Evolutionary conservation across 2,888 invertebrate genomes (phyloP), one percentile per base, ranked within the genome.

Genomic region (Ethmia dodecea): DNA sequence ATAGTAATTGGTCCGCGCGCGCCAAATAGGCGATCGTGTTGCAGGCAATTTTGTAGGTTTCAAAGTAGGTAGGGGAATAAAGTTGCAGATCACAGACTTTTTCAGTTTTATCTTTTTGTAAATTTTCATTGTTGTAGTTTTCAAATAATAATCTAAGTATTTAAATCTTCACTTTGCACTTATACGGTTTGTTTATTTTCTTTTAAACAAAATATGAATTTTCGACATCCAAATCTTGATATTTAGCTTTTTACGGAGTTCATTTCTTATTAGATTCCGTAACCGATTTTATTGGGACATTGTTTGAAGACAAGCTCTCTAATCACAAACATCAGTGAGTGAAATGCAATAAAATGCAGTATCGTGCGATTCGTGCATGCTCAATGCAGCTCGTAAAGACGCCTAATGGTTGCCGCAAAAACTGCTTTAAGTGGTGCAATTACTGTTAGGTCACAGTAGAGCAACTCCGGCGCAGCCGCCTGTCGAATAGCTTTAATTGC

Each of bases 1-100:
- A 56, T 71, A 54, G 63, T 78, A 75, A 80, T 79, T 74, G 75
- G 72, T 72, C 71, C 67, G 63, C 70, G 65, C 68, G 55, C 61
- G 67, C 68, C 65, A 67, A 74, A 72, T 71, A 56, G 60, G 61
- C 60, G 59, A 61, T 53, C 58, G 49, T 61, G 57, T 62, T 49
- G 54, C 28, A 28, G 38, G 39, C 37, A n/a, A n/a, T n/a, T n/a
- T n/a, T n/a, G n/a, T n/a, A 18, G 9, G 2, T 18, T 18, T 18
- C 9, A 18, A 18, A 18, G 2, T 18, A 18, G 18, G 18, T 18
- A 18, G 18, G 18, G 5, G 9, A 18, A n/a, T n/a, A n/a, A n/a
- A n/a, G n/a, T n/a, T n/a, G n/a, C n/a, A n/a, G n/a, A n/a, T n/a
- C n/a, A n/a, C n/a, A n/a, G n/a, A n/a, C n/a, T n/a, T n/a, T n/a